phyloP scores from a whole-genome alignment of 37 sponge, comb jelly and placozoan species.

The Dysidea cf. avara region DNA sequence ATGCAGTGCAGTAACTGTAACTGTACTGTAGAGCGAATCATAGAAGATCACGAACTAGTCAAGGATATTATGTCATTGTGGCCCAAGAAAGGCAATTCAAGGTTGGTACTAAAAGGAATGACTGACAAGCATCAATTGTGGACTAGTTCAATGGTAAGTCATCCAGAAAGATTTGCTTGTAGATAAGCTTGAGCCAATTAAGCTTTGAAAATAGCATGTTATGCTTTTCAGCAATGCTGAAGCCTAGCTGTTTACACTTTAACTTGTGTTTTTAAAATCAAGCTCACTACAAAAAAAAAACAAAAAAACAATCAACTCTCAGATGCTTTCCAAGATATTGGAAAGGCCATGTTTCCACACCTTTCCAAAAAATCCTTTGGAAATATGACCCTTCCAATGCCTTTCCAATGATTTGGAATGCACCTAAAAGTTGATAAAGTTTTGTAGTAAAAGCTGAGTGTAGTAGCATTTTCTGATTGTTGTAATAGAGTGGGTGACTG shows the following conservation, averaged over 20 bases:
- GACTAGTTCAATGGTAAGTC: constrained; percentile 59
- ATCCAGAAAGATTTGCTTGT: not conserved
- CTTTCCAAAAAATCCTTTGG: no score
- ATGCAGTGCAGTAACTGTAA: not conserved
- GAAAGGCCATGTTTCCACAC: no score
- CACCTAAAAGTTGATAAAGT: no score
- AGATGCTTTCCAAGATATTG: no score
- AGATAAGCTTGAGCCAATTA: no score
- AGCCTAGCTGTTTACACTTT: no score
- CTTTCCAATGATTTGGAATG: no score
- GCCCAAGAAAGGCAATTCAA: constrained; percentile 49
- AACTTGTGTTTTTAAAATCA: not conserved
- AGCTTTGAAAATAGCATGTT: no score
- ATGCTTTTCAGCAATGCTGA: not conserved
- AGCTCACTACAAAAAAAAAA: not conserved
- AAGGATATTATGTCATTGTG: constrained; percentile 29
- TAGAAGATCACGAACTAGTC: constrained; percentile 68
- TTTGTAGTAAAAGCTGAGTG: no score
- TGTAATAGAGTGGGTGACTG: no score
- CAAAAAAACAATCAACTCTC: not conserved
- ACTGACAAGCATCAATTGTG: constrained; percentile 58
- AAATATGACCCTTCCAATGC: no score
- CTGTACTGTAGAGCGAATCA: constrained; percentile 59
- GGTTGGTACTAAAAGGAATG: constrained; percentile 39
- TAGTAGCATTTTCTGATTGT: no score